phyloP scores from a whole-genome alignment of 2,113 vertebrate species.

The Aramus guarauna region DNA sequence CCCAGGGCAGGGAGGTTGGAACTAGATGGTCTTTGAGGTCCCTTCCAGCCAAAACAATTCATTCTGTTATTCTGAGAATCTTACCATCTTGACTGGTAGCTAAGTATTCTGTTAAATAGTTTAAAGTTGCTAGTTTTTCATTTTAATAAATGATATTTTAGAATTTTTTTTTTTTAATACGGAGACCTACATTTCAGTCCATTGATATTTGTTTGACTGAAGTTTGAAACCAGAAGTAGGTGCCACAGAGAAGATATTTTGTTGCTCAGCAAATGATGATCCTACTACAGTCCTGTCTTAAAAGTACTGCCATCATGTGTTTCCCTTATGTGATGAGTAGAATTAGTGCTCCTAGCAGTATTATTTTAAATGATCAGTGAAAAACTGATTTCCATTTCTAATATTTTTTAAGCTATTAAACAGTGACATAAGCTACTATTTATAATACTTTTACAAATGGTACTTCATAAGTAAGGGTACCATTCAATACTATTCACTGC shows the following conservation, averaged over 20 bases:
- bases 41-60: no score
- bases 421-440: background rate
- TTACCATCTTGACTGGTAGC: background rate
- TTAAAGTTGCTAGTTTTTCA: background rate
- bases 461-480: background rate
- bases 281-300: background rate
- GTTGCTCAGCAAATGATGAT: background rate
- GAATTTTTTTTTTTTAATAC: background rate
- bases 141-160: background rate
- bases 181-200: background rate
- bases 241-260: background rate
- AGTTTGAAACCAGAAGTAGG: background rate
- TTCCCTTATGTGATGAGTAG: background rate
- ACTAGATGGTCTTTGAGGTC: no score
- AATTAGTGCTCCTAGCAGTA: background rate
- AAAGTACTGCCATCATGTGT: accelerated
- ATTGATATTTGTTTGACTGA: background rate
- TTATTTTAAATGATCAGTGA: background rate
- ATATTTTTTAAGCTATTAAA: background rate
- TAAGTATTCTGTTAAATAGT: background rate
- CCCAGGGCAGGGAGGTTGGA: no score
- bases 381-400: background rate
- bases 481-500: background rate
- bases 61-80: background rate
- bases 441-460: background rate